Evolutionary conservation across 2,797 vertebrate species (phyloP).

Genomic region (Falco naumanni): DNA sequence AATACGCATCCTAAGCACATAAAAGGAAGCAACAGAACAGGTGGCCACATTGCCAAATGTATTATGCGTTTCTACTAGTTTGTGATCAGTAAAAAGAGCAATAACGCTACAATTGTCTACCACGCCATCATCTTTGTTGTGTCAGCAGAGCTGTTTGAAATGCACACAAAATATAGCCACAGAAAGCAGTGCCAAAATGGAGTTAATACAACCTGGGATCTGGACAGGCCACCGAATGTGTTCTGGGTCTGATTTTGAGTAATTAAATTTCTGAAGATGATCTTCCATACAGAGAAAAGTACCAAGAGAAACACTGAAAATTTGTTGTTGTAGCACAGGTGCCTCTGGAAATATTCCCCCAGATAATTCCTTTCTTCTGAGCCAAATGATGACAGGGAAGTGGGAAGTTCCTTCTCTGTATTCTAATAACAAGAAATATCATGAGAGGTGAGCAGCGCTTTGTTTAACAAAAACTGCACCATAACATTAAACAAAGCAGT

Average conservation of each 20-base stretch:
- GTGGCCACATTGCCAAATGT: background rate
- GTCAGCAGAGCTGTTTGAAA: background rate
- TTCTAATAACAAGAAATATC: background rate
- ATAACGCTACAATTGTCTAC: background rate
- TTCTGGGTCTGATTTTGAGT: background rate
- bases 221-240: background rate
- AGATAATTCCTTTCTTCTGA: background rate
- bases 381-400: background rate
- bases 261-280: background rate
- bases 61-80: background rate
- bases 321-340: background rate
- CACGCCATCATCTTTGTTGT: background rate
- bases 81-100: background rate
- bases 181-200: background rate
- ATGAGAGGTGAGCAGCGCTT: background rate
- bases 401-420: background rate
- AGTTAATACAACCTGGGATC: background rate
- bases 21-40: background rate
- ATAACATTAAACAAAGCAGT: background rate
- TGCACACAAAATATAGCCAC: background rate
- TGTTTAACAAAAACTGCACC: background rate
- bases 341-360: background rate
- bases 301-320: background rate
- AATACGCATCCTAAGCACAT: background rate
- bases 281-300: background rate